Conservation (phyloP, 2,797 vertebrate species). For the Cynopterus sphinx region DNA sequence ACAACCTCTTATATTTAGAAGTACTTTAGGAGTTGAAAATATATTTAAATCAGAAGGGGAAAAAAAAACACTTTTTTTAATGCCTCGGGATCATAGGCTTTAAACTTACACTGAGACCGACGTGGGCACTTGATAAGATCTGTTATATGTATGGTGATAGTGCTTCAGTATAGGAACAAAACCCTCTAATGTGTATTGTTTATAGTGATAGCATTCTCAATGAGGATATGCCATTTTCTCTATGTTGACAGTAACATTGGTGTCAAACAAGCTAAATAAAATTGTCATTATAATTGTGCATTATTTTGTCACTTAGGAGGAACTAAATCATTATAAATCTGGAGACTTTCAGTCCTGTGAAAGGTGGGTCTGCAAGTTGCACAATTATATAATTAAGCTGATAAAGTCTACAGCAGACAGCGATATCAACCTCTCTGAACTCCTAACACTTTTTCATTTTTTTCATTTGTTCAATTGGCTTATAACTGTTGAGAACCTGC, state of each 20-base stretch:
- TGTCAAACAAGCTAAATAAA: background rate
- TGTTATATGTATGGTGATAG: background rate
- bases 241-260: background rate
- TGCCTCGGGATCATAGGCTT: background rate
- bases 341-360: background rate
- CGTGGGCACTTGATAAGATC: background rate
- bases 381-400: background rate
- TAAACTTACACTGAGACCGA: background rate
- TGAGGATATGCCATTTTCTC: background rate
- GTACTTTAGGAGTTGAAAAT: background rate
- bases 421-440: background rate
- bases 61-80: background rate
- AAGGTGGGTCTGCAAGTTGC: background rate
- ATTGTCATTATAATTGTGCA: background rate
- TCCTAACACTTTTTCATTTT: background rate
- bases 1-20: background rate
- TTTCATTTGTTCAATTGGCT: background rate
- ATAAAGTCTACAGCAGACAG: background rate
- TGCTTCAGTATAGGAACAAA: background rate
- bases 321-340: background rate
- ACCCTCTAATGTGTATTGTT: background rate
- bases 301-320: background rate
- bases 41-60: background rate
- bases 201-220: background rate
- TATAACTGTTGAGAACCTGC: background rate